phyloP scores from a whole-genome alignment of 2,113 vertebrate species.

The Typhlomys cinereus region DNA sequence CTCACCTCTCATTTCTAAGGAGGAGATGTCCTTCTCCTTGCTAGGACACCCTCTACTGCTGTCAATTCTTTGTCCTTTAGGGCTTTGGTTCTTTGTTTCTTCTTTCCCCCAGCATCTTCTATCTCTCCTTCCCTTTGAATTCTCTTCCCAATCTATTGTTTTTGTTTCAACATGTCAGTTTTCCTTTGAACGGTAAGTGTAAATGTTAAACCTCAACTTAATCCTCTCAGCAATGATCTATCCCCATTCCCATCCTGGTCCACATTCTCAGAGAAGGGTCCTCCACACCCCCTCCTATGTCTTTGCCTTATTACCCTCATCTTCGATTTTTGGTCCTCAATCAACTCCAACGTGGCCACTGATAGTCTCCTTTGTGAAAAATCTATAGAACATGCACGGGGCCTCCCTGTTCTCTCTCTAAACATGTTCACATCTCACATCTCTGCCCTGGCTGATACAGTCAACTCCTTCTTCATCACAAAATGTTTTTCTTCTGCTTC shows the following conservation, averaged over 20 bases:
- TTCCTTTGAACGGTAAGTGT: slow-evolving; percentile 19
- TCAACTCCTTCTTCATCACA: not conserved
- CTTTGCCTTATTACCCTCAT: not conserved
- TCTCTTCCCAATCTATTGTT: not conserved
- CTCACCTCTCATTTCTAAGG: not conserved
- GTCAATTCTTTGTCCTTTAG: accelerated
- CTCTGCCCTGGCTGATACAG: not conserved
- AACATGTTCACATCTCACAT: accelerated
- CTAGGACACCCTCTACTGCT: not conserved
- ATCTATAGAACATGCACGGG: not conserved
- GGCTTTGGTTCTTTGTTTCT: not conserved
- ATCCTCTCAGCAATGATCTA: not conserved
- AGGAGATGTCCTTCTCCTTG: not conserved
- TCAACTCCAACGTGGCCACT: not conserved
- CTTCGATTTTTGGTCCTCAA: not conserved
- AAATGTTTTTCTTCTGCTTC: not conserved
- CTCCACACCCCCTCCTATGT: not conserved
- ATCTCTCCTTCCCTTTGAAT: not conserved
- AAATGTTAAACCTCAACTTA: not conserved
- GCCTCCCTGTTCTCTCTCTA: not conserved
- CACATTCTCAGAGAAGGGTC: not conserved
- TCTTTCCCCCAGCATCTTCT: not conserved
- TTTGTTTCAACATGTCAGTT: not conserved
- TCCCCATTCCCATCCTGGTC: not conserved
- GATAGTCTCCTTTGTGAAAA: not conserved